phyloP scores from a whole-genome alignment of 2,797 vertebrate species.

The Nothura maculosa region DNA sequence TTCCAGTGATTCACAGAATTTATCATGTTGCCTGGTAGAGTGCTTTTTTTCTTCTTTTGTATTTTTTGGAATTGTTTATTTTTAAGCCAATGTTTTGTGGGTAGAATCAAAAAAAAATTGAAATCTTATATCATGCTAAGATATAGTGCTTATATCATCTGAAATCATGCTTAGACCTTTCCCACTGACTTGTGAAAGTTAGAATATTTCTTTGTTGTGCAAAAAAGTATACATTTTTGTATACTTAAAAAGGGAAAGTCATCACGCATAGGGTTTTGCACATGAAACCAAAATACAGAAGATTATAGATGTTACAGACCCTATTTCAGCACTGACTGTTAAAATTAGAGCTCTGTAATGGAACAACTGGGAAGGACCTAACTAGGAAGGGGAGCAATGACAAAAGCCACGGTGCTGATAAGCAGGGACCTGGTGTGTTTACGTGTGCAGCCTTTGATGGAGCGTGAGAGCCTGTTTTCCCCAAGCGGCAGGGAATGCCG shows the following conservation, averaged over 20 bases:
- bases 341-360: conserved; percentile 14
- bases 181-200: not conserved
- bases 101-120: not conserved
- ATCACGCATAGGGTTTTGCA: not conserved
- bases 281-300: not conserved
- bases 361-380: not conserved
- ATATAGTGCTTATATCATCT: too few species aligned
- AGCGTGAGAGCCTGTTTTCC: conserved; percentile 31
- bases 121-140: too few species aligned
- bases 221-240: not conserved
- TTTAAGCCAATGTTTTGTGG: not conserved
- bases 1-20: not conserved
- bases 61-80: not conserved
- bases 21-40: not conserved
- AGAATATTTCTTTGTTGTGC: not conserved
- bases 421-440: conserved; percentile 44
- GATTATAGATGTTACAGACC: accelerated
- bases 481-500: not conserved
- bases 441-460: conserved; percentile 32
- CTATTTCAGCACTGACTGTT: not conserved
- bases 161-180: not conserved
- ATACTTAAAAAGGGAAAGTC: not conserved
- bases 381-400: conserved; percentile 17
- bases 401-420: conserved; percentile 28
- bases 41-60: not conserved